These are phyloP conservation scores for Tonatia bakeri DNA, from an alignment of 2,113 vertebrate species.

Conservation along the genomic window DNA sequence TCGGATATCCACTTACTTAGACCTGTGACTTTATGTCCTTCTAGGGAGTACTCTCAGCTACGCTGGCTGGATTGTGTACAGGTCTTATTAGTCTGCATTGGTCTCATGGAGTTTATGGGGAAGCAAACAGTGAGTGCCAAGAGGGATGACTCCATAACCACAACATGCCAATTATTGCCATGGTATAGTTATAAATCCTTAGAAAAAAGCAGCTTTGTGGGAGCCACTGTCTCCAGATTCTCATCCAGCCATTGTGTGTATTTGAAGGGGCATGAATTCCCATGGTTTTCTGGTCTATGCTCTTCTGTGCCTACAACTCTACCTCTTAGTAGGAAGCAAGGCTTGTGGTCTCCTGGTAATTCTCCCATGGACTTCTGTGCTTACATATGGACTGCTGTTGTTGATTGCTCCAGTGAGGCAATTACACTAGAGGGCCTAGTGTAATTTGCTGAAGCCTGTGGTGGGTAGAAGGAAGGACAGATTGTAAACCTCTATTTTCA, in stretches of 20 bases:
- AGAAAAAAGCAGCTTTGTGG: not conserved
- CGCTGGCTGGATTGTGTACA: not conserved
- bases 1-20: not conserved
- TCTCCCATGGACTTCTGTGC: not conserved
- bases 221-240: not conserved
- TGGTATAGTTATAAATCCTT: not conserved
- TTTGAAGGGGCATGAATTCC: not conserved
- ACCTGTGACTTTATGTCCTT: not conserved
- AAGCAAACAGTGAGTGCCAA: not conserved
- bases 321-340: not conserved
- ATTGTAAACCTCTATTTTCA: not conserved
- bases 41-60: not conserved
- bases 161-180: not conserved
- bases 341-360: not conserved
- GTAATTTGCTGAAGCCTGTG: not conserved
- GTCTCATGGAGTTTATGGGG: not conserved
- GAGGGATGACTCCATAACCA: not conserved
- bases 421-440: too few relatives aligned
- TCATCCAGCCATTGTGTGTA: not conserved
- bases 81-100: not conserved
- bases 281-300: not conserved
- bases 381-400: not conserved
- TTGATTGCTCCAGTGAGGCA: not conserved
- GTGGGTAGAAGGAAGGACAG: not conserved
- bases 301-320: not conserved